These are phyloP conservation scores for Cylindroiulus punctatus DNA, from an alignment of 2,888 invertebrate species.

Conservation along the genomic window DNA sequence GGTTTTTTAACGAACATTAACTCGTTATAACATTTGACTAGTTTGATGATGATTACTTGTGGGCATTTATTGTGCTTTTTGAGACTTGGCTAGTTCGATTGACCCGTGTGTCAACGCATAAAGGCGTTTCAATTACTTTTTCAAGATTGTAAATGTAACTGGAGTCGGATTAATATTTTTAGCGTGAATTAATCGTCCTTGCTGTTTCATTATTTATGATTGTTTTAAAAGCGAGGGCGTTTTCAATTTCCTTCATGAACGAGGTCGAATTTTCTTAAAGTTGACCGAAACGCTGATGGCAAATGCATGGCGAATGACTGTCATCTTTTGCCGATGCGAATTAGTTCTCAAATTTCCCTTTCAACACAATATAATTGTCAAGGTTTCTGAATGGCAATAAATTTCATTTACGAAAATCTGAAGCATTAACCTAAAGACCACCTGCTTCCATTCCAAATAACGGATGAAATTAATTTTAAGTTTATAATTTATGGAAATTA, in stretches of 20 bases:
- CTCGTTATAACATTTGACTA: too few species aligned
- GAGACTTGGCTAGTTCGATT: not conserved
- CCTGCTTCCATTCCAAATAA: not conserved
- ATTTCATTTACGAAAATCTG: not conserved
- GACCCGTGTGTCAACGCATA: not conserved
- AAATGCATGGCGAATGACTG: not conserved
- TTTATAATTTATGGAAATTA: constrained; percentile 7
- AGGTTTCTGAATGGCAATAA: not conserved
- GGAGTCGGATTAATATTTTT: not conserved
- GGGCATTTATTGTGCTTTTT: not conserved
- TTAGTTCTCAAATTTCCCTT: not conserved
- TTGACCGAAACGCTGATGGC: not conserved
- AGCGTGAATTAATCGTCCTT: constrained; percentile 13
- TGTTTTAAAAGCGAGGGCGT: constrained; percentile 7
- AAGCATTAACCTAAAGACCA: not conserved
- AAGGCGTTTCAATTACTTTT: not conserved
- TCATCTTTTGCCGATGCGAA: not conserved
- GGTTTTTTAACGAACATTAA: too few species aligned
- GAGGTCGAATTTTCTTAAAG: not conserved
- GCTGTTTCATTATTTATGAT: constrained; percentile 6
- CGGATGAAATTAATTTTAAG: not conserved
- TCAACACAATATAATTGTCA: constrained; percentile 39
- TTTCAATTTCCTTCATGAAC: not conserved
- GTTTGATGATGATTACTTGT: too few species aligned
- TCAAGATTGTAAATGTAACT: not conserved